These are phyloP conservation scores for Anguilla pacifica DNA, from an alignment of 2,797 vertebrate species.

Conservation along the genomic window DNA sequence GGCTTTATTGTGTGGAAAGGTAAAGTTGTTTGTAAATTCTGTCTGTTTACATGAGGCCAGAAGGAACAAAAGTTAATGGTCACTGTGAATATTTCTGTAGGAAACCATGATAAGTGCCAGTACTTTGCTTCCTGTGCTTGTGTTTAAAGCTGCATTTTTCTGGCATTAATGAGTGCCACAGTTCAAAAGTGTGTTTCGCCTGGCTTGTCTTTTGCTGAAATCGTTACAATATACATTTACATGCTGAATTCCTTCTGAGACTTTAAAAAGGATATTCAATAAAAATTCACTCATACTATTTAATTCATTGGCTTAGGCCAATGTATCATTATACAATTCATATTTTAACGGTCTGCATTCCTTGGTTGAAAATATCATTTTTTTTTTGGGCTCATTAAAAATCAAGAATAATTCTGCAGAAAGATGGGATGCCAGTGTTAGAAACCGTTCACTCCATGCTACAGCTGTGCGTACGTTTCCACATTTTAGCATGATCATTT, in stretches of 20 bases:
- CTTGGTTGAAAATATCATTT: neutral
- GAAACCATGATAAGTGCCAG: too few species aligned
- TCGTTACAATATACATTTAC: neutral
- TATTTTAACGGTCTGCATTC: neutral
- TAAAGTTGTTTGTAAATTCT: too few species aligned
- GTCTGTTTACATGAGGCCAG: too few species aligned
- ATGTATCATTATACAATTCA: neutral
- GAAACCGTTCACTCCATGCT: neutral
- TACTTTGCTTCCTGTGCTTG: too few species aligned
- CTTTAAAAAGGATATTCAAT: neutral
- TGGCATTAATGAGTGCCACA: too few species aligned
- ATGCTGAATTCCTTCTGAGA: neutral
- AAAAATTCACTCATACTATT: neutral
- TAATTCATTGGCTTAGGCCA: neutral
- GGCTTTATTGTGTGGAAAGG: too few species aligned
- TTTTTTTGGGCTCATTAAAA: neutral
- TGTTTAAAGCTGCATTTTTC: too few species aligned
- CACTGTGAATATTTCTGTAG: too few species aligned
- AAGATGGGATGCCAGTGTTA: neutral
- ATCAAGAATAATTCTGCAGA: neutral
- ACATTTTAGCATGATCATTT: neutral
- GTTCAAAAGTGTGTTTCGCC: too few species aligned
- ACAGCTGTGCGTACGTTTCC: neutral
- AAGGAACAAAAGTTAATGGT: too few species aligned
- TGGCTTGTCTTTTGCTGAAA: too few species aligned